phyloP scores from a whole-genome alignment of 1,140 invertebrate genomes.

The Lasioglossum albipes region DNA sequence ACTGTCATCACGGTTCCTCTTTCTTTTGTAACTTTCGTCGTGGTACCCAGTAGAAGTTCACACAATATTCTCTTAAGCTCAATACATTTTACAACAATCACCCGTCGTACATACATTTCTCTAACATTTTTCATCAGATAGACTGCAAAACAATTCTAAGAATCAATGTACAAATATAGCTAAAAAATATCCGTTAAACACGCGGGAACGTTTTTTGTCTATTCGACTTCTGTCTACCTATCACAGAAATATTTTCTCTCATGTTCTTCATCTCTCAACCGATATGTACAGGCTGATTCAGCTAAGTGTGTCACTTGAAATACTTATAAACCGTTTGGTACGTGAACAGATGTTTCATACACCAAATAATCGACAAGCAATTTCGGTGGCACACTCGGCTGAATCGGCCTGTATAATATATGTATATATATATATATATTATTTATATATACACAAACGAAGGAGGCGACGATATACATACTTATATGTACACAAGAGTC shows the following conservation, averaged over 20 bases:
- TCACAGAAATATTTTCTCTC: slow-evolving; percentile 72
- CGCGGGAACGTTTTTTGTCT: slow-evolving; percentile 53
- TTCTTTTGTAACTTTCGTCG: slow-evolving; percentile 25
- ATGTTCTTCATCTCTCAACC: slow-evolving; percentile 53
- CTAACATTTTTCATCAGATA: slow-evolving; percentile 28
- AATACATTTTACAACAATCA: slow-evolving; percentile 31
- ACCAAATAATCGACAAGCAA: too few species aligned
- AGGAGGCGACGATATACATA: slow-evolving; percentile 14
- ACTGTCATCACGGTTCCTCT: not conserved
- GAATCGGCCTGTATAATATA: too few species aligned
- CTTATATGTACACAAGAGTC: slow-evolving; percentile 40
- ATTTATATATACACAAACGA: slow-evolving; percentile 51
- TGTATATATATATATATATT: too few species aligned
- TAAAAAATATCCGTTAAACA: slow-evolving; percentile 60
- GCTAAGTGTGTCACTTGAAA: too few species aligned
- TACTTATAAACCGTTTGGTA: too few species aligned
- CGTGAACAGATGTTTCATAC: too few species aligned
- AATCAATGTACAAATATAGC: slow-evolving; percentile 55
- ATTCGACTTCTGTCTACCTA: slow-evolving; percentile 66
- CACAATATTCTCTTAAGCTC: slow-evolving; percentile 30
- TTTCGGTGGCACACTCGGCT: too few species aligned
- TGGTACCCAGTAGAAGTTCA: slow-evolving; percentile 9
- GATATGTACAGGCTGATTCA: not conserved
- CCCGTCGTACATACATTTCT: slow-evolving; percentile 5
- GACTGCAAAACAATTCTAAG: slow-evolving; percentile 41